Percentiles rank a stretch among this genome's conserved stretches.
Evolutionary conservation across 2,888 invertebrate species (phyloP).

Genomic region (Brachycybe producta): DNA sequence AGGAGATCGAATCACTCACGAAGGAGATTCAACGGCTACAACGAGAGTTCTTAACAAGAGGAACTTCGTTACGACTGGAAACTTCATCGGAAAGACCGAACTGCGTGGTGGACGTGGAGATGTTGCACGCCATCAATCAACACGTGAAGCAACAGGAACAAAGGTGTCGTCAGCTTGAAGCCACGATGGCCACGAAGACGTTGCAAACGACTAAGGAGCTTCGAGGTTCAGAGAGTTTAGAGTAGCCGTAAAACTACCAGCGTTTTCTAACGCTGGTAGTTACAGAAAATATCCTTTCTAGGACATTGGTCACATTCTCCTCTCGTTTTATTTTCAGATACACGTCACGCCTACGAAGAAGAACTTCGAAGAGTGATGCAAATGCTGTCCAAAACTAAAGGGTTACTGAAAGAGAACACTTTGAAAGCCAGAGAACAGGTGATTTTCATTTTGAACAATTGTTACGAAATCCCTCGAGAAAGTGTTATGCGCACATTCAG

Average conservation of each 20-base stretch:
- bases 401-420: conserved; percentile 43
- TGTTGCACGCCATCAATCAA: conserved; percentile 28
- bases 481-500: too few relatives aligned
- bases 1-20: conserved; percentile 2
- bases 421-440: conserved; percentile 42
- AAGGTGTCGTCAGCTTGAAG: conserved; percentile 48
- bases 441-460: conserved; percentile 18
- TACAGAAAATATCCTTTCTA: too few relatives aligned
- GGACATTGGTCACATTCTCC: too few relatives aligned
- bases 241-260: conserved; percentile 14
- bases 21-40: background rate
- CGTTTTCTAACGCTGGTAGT: background rate
- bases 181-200: conserved; percentile 49
- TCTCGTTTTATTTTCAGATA: too few relatives aligned
- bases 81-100: conserved; percentile 18
- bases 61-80: too few relatives aligned
- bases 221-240: too few relatives aligned
- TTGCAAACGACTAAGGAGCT: conserved; percentile 46
- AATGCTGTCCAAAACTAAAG: conserved; percentile 41
- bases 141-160: conserved; percentile 43
- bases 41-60: background rate
- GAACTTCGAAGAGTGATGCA: conserved; percentile 43
- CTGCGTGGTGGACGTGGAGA: conserved; percentile 27
- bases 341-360: conserved; percentile 33
- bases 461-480: too few relatives aligned